A percentile compares a stretch with the other conserved stretches of the same genome.
Conservation (phyloP, 2,888 invertebrate genomes). For the Hyles lineata region DNA sequence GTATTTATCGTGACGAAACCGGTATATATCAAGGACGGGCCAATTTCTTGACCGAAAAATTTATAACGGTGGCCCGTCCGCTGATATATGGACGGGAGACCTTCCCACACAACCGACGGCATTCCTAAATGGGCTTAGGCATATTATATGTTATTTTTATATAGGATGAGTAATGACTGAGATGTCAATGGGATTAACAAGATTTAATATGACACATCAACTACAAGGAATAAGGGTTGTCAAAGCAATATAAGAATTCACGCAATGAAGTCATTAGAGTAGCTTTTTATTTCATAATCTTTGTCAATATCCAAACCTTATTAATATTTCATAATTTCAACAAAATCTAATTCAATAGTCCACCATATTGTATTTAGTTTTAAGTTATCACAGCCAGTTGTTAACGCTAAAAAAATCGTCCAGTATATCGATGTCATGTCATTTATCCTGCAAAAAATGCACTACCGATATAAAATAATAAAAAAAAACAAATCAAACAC, state of each 20-base stretch:
- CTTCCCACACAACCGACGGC: conserved; percentile 46
- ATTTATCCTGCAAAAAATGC: background rate
- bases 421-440: background rate
- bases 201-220: too few relatives aligned
- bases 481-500: background rate
- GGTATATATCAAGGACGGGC: conserved; percentile 67
- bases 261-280: too few relatives aligned
- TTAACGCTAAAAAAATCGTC: background rate
- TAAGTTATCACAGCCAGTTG: background rate
- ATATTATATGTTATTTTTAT: conserved; percentile 32
- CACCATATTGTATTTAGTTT: background rate
- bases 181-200: background rate
- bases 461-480: conserved; percentile 11
- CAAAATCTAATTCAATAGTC: background rate
- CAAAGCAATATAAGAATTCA: too few relatives aligned
- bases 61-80: conserved; percentile 69
- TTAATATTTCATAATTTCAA: background rate
- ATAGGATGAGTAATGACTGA: background rate
- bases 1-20: conserved; percentile 67
- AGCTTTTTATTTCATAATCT: too few relatives aligned
- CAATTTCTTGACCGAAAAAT: conserved; percentile 84
- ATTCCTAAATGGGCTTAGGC: conserved; percentile 41
- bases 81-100: conserved; percentile 65
- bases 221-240: too few relatives aligned
- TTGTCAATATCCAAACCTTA: background rate